These are phyloP conservation scores for Papilio glaucus DNA, from an alignment of 1,140 invertebrate species.

Conservation along the genomic window DNA sequence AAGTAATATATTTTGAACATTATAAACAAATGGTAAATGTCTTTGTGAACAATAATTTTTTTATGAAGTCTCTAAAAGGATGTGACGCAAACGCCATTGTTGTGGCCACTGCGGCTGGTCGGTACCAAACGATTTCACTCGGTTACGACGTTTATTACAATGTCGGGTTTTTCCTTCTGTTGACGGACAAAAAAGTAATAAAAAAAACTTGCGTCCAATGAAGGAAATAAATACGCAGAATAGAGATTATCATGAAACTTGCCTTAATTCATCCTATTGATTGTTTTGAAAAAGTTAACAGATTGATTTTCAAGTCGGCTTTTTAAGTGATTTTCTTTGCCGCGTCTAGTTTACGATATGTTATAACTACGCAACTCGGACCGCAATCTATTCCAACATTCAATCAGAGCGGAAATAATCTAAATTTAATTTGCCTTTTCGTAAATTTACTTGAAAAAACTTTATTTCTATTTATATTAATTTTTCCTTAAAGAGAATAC, in stretches of 20 bases:
- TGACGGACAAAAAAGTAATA: constrained; percentile 27
- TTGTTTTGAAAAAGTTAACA: not conserved
- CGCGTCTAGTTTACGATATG: no score
- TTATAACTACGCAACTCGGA: no score
- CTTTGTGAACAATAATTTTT: constrained; percentile 38
- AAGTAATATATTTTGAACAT: not conserved
- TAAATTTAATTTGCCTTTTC: no score
- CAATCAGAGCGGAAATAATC: no score
- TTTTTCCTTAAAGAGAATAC: no score
- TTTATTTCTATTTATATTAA: no score
- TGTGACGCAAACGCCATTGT: constrained; percentile 61
- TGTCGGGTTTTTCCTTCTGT: constrained; percentile 44
- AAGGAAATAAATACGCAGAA: constrained; percentile 13
- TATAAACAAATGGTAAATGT: constrained; percentile 11
- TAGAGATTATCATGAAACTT: constrained; percentile 30
- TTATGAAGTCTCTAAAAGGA: constrained; percentile 45
- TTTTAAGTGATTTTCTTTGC: no score
- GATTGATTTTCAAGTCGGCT: no score
- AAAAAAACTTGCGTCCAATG: no score
- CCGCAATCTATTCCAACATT: no score
- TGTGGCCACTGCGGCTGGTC: constrained; percentile 53
- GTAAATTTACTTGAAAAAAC: no score
- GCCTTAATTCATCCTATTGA: not conserved
- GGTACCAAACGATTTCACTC: constrained; percentile 57
- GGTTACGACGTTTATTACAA: constrained; percentile 35